These are phyloP conservation scores for Anguilla japonica DNA, from an alignment of 2,113 vertebrate species.

Conservation along the genomic window DNA sequence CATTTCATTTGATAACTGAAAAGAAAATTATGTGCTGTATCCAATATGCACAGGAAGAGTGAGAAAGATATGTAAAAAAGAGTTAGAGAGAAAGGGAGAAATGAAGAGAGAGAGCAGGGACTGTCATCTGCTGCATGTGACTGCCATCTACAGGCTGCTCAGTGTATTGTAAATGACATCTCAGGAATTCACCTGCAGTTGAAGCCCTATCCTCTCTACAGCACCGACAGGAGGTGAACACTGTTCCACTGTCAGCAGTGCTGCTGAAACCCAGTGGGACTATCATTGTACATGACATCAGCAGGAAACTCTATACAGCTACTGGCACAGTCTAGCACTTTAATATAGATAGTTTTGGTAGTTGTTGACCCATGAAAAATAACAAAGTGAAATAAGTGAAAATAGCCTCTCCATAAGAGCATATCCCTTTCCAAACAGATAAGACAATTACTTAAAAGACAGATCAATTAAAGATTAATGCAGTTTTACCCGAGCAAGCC, in stretches of 20 bases:
- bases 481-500: not conserved
- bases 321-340: not conserved
- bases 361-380: not conserved
- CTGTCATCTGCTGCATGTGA: not conserved
- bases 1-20: not conserved
- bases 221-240: not conserved
- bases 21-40: not conserved
- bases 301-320: not conserved
- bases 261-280: not conserved
- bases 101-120: not conserved
- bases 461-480: not conserved
- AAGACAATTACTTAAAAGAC: not conserved
- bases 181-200: not conserved
- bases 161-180: not conserved
- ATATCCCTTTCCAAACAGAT: not conserved
- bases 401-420: not conserved
- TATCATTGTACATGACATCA: not conserved
- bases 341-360: not conserved
- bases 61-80: not conserved
- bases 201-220: not conserved
- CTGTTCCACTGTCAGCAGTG: not conserved
- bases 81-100: not conserved
- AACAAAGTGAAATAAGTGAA: not conserved
- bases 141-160: slow-evolving; percentile 7
- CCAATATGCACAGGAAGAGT: not conserved